phyloP scores from a whole-genome alignment of 2,797 vertebrate species.

The Enoplosus armatus region DNA sequence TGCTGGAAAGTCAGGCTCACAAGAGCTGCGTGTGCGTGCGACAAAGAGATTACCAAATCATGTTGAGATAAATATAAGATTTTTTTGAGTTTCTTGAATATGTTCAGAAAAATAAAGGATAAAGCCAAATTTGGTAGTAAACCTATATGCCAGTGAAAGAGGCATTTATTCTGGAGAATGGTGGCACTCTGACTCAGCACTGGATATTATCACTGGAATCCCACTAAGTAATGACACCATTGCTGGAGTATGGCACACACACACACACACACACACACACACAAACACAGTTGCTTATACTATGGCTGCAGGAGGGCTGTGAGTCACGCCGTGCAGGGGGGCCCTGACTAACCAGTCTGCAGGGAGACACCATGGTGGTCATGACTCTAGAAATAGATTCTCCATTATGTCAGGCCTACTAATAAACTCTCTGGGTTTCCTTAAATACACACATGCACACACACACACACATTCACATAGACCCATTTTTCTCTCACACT shows the following conservation, averaged over 20 bases:
- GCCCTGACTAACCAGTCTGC: slow-evolving; percentile 57
- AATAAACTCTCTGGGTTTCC: slow-evolving; percentile 58
- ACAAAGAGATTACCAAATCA: neutral
- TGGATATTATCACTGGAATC: slow-evolving; percentile 57
- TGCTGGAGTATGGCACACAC: slow-evolving; percentile 53
- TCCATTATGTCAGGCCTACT: slow-evolving; percentile 75
- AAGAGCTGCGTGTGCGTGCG: neutral
- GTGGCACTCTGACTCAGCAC: slow-evolving; percentile 66
- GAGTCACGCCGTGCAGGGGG: slow-evolving; percentile 65
- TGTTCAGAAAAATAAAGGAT: neutral
- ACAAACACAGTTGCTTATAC: slow-evolving; percentile 47
- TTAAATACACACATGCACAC: slow-evolving; percentile 61
- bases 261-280: slow-evolving; percentile 28
- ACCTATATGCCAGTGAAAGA: slow-evolving; percentile 22
- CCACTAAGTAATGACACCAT: slow-evolving; percentile 60
- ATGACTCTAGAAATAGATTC: slow-evolving; percentile 74
- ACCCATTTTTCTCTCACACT: slow-evolving; percentile 56
- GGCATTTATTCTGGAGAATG: slow-evolving; percentile 46
- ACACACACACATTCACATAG: slow-evolving; percentile 30
- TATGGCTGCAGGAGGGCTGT: slow-evolving; percentile 61
- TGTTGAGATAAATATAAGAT: neutral
- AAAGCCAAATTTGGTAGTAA: slow-evolving; percentile 37
- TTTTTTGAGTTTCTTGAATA: neutral
- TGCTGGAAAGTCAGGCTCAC: neutral
- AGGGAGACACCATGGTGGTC: slow-evolving; percentile 68